Base-by-base conservation (phyloP, 2,113 vertebrate species). In the Elephas maximus region DNA sequence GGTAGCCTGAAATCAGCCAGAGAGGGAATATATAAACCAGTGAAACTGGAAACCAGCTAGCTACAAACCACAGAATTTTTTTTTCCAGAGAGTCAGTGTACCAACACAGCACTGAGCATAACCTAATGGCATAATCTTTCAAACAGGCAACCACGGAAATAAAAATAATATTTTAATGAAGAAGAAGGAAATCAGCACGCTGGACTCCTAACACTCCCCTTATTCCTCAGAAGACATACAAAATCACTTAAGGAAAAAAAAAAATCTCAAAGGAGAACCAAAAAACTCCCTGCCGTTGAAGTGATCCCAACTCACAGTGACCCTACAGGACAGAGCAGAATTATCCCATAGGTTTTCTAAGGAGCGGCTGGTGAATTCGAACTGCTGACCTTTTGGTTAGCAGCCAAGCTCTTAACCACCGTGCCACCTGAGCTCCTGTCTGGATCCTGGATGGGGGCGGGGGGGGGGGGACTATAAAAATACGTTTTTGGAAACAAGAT, bases 131-230 rank as follows among this genome's bases (percentile, higher is more conserved):
- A 71, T 9, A 82, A 77, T 79, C 30, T 82, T 67, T 94, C 60
- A 92, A 96, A 71, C 24, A 81, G 65, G 60, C 14, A 92, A 48
- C 20, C 73, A 95, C 62, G 15, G 14, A 88, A 90, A 53, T 21
- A 67, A 73, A 85, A n/a, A 83, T 71, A 81, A 76, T 23, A 94
- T 26, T 65, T n/a, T 73, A 86, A 73, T 48, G 12, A 87, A 44
- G 85, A 87, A n/a, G 53, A 48, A 4, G 2, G 14, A 92, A 74
- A 71, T 33, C 24, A 63, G 30, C 15, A n/a, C 62, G 33, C 8
- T 21, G 33, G 57, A 88, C 23, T 37, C n/a, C 57, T 60, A 11
- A 69, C 5, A 24, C 10, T 83, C 18, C 5, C 24, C 57, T 23
- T 37, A 77, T 28, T 41, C 7, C 26, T 84, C 17, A 85, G 60